A percentile compares a stretch with the other conserved stretches of the same genome.
These are phyloP conservation scores for Epirrita christyi DNA, from an alignment of 2,888 invertebrate species.

Conservation along the genomic window DNA sequence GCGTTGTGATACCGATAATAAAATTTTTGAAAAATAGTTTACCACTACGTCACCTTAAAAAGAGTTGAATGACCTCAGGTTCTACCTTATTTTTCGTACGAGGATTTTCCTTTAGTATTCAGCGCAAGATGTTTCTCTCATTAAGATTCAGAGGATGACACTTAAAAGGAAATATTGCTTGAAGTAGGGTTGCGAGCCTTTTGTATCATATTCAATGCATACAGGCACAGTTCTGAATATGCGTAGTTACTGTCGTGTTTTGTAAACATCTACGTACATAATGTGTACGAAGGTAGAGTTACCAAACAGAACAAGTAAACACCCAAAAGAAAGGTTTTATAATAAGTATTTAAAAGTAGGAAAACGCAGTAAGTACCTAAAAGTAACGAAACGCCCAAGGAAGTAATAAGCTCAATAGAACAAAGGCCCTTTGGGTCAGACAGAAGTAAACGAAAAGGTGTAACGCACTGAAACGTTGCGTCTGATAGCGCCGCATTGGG, in stretches of 20 bases:
- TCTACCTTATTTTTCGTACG: slow-evolving; percentile 57
- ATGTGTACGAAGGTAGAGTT: not conserved
- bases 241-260: slow-evolving; percentile 5
- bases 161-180: slow-evolving; percentile 80
- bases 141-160: slow-evolving; percentile 79
- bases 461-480: slow-evolving; percentile 48
- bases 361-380: not conserved
- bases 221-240: slow-evolving; percentile 34
- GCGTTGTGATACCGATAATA: too few relatives aligned
- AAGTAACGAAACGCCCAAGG: not conserved
- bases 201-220: slow-evolving; percentile 44
- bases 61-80: slow-evolving; percentile 74
- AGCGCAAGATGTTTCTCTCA: slow-evolving; percentile 70
- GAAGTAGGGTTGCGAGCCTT: slow-evolving; percentile 48
- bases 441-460: slow-evolving; percentile 65
- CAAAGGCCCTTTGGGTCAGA: slow-evolving; percentile 51
- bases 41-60: too few relatives aligned
- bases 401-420: slow-evolving; percentile 1
- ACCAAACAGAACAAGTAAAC: not conserved
- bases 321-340: not conserved
- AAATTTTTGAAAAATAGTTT: too few relatives aligned
- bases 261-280: slow-evolving; percentile 7
- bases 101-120: slow-evolving; percentile 73
- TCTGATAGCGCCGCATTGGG: slow-evolving; percentile 81
- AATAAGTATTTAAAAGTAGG: not conserved